Percentiles rank a stretch among this genome's conserved stretches.
Conservation (phyloP, 2,113 vertebrate species). For the Ameiurus melas region DNA sequence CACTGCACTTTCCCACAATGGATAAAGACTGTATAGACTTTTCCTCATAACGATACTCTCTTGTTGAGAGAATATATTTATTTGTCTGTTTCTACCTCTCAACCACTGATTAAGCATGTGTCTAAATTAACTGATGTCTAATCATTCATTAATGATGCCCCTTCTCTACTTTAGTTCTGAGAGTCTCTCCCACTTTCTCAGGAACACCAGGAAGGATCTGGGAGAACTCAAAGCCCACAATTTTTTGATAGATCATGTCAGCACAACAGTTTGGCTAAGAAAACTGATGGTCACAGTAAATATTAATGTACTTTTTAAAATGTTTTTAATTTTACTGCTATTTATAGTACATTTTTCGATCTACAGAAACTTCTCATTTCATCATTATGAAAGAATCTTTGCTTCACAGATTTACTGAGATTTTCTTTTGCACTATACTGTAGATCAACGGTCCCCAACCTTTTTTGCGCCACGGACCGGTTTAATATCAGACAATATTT, state of each 20-base stretch:
- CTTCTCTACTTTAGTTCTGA: not conserved
- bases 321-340: not conserved
- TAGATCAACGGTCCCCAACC: no score
- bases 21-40: conserved; percentile 29
- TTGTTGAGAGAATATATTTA: not conserved
- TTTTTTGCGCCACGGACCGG: no score
- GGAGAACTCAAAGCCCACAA: conserved; percentile 47
- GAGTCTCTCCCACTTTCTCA: conserved; percentile 42
- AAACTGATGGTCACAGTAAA: not conserved
- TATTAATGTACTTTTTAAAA: not conserved
- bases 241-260: conserved; percentile 9
- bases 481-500: no score
- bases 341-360: not conserved
- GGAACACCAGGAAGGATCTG: conserved; percentile 35
- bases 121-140: not conserved
- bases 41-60: conserved; percentile 22
- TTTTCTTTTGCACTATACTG: not conserved
- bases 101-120: not conserved
- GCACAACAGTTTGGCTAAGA: not conserved
- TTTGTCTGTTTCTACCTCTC: not conserved
- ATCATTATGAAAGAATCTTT: not conserved
- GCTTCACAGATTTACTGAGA: not conserved
- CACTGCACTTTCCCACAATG: conserved; percentile 57
- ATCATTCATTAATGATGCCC: not conserved
- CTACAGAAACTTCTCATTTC: not conserved